Conservation (phyloP, 2,888 invertebrate genomes). For the Plebejus anna region DNA sequence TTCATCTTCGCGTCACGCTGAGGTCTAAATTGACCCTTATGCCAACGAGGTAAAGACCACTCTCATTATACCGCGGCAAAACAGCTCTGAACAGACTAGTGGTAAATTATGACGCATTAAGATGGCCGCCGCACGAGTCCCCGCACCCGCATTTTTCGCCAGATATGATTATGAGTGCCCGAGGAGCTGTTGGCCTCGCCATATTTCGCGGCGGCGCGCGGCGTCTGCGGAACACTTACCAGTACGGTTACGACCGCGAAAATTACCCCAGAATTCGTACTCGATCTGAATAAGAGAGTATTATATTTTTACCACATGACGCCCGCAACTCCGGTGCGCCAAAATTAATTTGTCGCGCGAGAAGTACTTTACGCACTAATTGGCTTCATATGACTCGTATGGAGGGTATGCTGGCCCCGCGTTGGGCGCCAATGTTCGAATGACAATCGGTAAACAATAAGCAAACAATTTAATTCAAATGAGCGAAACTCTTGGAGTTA, state of each 20-base stretch:
- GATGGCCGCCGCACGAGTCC: constrained; percentile 12
- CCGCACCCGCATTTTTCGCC: constrained; percentile 56
- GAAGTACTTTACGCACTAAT: background rate
- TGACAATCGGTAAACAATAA: constrained; percentile 25
- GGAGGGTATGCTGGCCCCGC: background rate
- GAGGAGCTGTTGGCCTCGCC: constrained; percentile 69
- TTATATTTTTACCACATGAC: too few species aligned
- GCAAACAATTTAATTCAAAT: constrained; percentile 24
- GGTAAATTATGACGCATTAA: background rate
- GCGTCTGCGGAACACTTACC: constrained; percentile 11
- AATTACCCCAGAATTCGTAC: background rate
- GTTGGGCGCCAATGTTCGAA: background rate
- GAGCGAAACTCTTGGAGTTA: constrained; percentile 15
- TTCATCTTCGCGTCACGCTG: too few species aligned
- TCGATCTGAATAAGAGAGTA: background rate
- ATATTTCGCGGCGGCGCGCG: constrained; percentile 62
- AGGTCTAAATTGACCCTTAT: too few species aligned
- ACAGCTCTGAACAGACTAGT: background rate
- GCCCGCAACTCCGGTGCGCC: too few species aligned
- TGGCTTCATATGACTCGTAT: background rate
- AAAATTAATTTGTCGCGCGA: too few species aligned
- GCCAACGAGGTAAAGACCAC: background rate
- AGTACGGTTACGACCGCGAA: constrained; percentile 32
- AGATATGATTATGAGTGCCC: constrained; percentile 66
- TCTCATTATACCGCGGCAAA: background rate